Evolutionary conservation across 2,797 vertebrate species (phyloP).

Genomic region (Holocentrus rufus): DNA sequence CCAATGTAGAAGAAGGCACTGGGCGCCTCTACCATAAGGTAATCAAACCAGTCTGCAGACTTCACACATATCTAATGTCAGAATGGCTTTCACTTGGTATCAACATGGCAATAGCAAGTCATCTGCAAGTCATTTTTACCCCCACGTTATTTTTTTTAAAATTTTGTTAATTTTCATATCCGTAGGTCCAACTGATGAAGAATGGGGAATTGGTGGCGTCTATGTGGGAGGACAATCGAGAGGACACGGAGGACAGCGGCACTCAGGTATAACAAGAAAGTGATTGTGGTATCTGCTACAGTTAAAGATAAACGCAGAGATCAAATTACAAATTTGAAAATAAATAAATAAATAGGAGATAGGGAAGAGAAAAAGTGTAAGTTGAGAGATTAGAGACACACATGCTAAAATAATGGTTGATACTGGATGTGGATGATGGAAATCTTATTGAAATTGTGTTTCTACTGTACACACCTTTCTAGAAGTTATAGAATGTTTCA

Average conservation of each 20-base stretch:
- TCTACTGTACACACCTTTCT: too few species aligned
- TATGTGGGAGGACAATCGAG: constrained; percentile 81
- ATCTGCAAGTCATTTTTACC: too few species aligned
- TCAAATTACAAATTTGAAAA: neutral
- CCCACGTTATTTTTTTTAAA: too few species aligned
- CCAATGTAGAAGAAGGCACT: constrained; percentile 23
- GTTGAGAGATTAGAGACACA: too few species aligned
- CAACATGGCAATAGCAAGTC: too few species aligned
- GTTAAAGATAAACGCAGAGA: neutral
- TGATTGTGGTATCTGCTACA: neutral
- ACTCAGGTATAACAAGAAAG: constrained; percentile 61
- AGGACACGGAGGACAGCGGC: constrained; percentile 79
- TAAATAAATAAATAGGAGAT: too few species aligned
- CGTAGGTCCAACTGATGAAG: constrained; percentile 72
- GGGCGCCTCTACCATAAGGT: constrained; percentile 75
- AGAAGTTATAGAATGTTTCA: too few species aligned
- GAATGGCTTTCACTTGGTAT: neutral
- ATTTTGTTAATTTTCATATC: neutral
- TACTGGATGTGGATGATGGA: too few species aligned
- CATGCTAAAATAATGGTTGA: too few species aligned
- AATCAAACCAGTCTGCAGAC: constrained; percentile 2
- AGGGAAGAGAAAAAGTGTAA: too few species aligned
- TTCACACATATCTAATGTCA: neutral
- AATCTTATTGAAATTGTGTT: too few species aligned
- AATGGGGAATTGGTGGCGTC: constrained; percentile 52